Conservation (phyloP, 2,113 vertebrate genomes). For the Smithornis capensis region DNA sequence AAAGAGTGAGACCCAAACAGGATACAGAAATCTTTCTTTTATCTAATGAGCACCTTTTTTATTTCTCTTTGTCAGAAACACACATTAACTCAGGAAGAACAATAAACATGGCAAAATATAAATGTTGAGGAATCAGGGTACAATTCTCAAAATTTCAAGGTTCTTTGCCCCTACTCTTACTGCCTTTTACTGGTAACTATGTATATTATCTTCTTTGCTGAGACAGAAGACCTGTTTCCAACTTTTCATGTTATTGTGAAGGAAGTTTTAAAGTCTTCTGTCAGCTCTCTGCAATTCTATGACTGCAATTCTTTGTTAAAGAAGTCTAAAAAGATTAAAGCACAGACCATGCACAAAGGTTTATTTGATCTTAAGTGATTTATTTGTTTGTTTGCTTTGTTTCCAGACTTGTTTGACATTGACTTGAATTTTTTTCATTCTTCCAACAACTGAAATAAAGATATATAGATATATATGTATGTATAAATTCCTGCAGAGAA, state of each 20-base stretch:
- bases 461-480: background rate
- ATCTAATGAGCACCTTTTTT: accelerated
- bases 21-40: background rate
- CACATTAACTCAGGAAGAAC: background rate
- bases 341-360: accelerated
- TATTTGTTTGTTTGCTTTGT: background rate
- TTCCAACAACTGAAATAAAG: background rate
- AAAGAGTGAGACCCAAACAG: background rate
- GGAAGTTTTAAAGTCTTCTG: background rate
- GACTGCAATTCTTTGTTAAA: background rate
- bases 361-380: background rate
- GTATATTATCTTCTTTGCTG: background rate
- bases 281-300: background rate
- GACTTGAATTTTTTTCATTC: background rate
- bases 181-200: background rate
- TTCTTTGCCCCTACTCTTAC: background rate
- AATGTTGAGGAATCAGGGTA: background rate
- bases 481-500: background rate
- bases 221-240: background rate
- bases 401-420: background rate
- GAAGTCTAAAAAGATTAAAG: background rate
- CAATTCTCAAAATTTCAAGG: background rate
- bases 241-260: background rate
- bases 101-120: background rate
- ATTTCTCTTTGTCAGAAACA: background rate